Evolutionary conservation across 2,888 invertebrate species (phyloP).

Genomic region (Hesperia comma): DNA sequence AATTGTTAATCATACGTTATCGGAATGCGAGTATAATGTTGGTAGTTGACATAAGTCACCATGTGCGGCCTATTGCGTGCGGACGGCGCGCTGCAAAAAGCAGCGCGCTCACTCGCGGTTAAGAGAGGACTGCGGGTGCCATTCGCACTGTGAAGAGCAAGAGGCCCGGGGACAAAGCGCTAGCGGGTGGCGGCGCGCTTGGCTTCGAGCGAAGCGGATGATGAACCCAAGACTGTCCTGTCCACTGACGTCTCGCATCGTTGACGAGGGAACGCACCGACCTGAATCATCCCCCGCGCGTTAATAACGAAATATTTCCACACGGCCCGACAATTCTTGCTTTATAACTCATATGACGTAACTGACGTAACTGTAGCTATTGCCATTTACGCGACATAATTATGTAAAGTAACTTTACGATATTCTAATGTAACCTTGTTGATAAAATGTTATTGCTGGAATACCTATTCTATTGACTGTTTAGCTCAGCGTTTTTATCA

Average conservation of each 20-base stretch:
- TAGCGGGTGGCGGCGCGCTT: conserved; percentile 38
- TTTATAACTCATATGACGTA: conserved; percentile 37
- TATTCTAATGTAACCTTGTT: no score
- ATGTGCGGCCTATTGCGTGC: conserved; percentile 68
- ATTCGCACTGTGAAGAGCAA: conserved; percentile 49
- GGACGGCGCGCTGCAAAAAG: conserved; percentile 75
- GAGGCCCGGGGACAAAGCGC: conserved; percentile 52
- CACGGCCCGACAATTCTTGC: conserved; percentile 40
- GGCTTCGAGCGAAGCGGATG: conserved; percentile 37
- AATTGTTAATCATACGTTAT: conserved; percentile 71
- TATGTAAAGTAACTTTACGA: background rate
- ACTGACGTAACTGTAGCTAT: background rate
- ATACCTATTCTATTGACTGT: no score
- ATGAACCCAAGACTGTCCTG: background rate
- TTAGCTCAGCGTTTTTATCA: no score
- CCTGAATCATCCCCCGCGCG: conserved; percentile 71
- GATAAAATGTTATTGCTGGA: no score
- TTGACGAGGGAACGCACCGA: conserved; percentile 65
- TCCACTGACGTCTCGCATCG: conserved; percentile 49
- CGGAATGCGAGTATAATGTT: conserved; percentile 67
- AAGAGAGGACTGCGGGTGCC: conserved; percentile 74
- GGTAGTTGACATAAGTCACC: conserved; percentile 75
- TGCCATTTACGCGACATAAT: background rate
- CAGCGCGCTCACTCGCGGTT: conserved; percentile 82
- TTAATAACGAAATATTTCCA: conserved; percentile 43